Evolutionary conservation across 2,888 invertebrate genomes (phyloP).

Genomic region (Neria commutata): DNA sequence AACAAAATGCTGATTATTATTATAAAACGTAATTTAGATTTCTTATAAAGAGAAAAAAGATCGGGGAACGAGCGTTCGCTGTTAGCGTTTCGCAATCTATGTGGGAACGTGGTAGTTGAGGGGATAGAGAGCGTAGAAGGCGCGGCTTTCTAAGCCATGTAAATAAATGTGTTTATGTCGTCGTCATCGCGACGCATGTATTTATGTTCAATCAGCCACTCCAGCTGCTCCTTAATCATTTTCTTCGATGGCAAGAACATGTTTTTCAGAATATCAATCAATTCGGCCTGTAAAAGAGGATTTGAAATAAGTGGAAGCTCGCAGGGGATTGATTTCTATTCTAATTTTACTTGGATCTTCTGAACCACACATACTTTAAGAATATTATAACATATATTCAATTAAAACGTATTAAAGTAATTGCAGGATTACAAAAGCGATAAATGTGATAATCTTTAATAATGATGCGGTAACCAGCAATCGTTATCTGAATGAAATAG

Average conservation of each 20-base stretch:
- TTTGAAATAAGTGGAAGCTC: not conserved
- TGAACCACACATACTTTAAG: not conserved
- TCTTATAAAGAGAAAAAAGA: no score
- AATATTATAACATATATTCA: not conserved
- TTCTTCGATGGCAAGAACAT: conserved; percentile 99
- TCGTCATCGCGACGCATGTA: conserved; percentile 96
- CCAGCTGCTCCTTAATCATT: conserved; percentile 99
- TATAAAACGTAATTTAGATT: no score
- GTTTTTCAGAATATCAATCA: conserved; percentile 97
- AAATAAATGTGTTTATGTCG: conserved; percentile 97
- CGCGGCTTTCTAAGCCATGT: conserved; percentile 78
- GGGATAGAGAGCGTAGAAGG: not conserved
- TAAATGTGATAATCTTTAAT: no score
- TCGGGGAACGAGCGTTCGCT: not conserved
- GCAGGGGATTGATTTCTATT: not conserved
- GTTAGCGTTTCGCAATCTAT: no score
- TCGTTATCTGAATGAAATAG: no score
- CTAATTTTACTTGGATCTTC: not conserved
- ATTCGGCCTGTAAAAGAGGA: conserved; percentile 83
- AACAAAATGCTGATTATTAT: no score
- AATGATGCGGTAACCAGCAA: no score
- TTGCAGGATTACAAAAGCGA: no score
- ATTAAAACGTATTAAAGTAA: not conserved
- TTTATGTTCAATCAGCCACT: conserved; percentile 99
- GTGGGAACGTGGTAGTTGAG: not conserved